Evolutionary conservation across 2,113 vertebrate species (phyloP).

Genomic region (Pedionomus torquatus): DNA sequence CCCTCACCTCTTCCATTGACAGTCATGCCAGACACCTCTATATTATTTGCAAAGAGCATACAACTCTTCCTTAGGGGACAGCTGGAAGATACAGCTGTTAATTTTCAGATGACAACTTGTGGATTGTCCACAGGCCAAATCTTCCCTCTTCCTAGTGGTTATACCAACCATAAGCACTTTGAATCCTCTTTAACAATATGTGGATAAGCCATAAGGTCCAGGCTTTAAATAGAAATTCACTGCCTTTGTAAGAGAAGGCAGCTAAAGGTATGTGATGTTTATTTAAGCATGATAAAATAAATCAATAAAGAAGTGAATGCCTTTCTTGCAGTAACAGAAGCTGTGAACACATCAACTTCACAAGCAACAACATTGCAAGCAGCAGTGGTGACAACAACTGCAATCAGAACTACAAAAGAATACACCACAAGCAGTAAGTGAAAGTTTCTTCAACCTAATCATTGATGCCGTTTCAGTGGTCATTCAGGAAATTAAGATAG

Average conservation of each 20-base stretch:
- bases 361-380: rapidly evolving
- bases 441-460: background rate
- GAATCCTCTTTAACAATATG: background rate
- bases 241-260: background rate
- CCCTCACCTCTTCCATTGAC: background rate
- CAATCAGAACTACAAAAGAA: background rate
- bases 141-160: background rate
- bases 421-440: background rate
- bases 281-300: background rate
- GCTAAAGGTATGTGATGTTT: background rate
- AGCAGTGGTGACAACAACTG: rapidly evolving
- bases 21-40: background rate
- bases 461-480: background rate
- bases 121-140: background rate
- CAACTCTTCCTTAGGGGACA: background rate
- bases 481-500: background rate
- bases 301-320: background rate
- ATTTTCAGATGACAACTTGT: background rate
- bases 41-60: background rate
- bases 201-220: background rate
- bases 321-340: background rate
- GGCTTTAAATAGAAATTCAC: background rate
- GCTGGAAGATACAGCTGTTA: background rate
- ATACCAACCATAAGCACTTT: background rate
- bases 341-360: rapidly evolving